Conservation (phyloP, 1,140 invertebrate genomes). For the Penaeus chinensis region DNA sequence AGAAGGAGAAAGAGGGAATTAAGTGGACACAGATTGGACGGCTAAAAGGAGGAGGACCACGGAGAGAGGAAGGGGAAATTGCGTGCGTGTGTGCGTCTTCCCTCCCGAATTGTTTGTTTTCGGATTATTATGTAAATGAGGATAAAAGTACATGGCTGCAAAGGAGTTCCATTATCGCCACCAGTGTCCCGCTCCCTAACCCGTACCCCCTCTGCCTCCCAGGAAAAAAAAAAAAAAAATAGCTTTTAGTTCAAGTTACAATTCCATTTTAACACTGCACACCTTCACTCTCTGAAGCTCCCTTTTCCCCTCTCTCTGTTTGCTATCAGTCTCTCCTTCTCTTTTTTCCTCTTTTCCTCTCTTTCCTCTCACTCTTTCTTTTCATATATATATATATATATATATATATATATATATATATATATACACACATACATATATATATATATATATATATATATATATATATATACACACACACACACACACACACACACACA, state of each 20-base stretch:
- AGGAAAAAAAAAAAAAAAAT: too few species aligned
- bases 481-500: neutral
- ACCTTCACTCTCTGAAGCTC: neutral
- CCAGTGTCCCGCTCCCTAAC: too few species aligned
- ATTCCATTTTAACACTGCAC: neutral
- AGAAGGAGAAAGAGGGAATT: neutral
- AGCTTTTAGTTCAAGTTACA: too few species aligned
- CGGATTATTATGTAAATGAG: too few species aligned
- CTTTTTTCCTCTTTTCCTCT: neutral
- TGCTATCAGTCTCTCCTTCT: neutral
- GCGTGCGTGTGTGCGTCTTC: neutral
- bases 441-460: conserved; percentile 24
- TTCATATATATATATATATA: conserved; percentile 13
- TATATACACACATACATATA: conserved; percentile 7
- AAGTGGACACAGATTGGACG: neutral
- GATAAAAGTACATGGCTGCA: too few species aligned
- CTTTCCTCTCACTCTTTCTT: neutral
- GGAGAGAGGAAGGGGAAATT: conserved; percentile 11
- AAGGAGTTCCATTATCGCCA: too few species aligned
- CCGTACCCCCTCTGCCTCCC: too few species aligned
- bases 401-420: conserved; percentile 18
- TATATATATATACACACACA: neutral
- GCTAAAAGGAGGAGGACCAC: neutral
- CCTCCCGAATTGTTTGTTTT: too few species aligned
- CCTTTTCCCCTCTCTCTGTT: neutral